Evolutionary conservation across 2,797 vertebrate species (phyloP), one percentile per base, ranked within the genome.

Genomic region (Centroberyx gerrardi): DNA sequence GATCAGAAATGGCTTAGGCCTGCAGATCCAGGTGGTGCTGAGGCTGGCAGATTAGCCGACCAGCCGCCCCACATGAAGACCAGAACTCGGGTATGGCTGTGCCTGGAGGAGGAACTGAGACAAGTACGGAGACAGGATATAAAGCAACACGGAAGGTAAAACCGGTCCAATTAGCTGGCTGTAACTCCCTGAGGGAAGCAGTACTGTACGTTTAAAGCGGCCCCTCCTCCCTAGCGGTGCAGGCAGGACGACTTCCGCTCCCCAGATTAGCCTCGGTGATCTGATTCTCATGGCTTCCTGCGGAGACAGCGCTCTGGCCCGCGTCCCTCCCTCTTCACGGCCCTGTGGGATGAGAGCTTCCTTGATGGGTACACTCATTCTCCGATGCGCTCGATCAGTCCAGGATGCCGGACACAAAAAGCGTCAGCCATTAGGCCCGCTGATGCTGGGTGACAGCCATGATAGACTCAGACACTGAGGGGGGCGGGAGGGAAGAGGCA

Each of bases 401-500:
- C 76, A 74, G 81, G 86, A 88, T 84, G 83, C 69, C 33, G 73
- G 29, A 48, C 81, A 90, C 88, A 92, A 93, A 89, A 89, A 89
- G 74, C 81, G 1, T 93, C 92, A 92, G 69, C 89, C 75, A 83
- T 94, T 93, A 72, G 75, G 65, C 76, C 28, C 17, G 40, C 73
- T 93, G 93, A 94, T 94, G 76, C 85, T 69, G 75, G 77, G 73
- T 91, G 94, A 94, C 93, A 94, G 86, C 91, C 93, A 81, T 93
- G 90, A 78, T 88, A 77, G 87, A 85, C 78, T 84, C 82, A 80
- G 81, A 80, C 59, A 82, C 61, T 27, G 76, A 54, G 68, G 64
- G 74, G 22, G 80, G 73, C 10, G 78, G 56, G 83, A 53, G 72
- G 71, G 64, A 70, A 74, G 74, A 66, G 65, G 70, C 68, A 33